Conservation (phyloP, 2,113 vertebrate species). For the Dromaius novaehollandiae region DNA sequence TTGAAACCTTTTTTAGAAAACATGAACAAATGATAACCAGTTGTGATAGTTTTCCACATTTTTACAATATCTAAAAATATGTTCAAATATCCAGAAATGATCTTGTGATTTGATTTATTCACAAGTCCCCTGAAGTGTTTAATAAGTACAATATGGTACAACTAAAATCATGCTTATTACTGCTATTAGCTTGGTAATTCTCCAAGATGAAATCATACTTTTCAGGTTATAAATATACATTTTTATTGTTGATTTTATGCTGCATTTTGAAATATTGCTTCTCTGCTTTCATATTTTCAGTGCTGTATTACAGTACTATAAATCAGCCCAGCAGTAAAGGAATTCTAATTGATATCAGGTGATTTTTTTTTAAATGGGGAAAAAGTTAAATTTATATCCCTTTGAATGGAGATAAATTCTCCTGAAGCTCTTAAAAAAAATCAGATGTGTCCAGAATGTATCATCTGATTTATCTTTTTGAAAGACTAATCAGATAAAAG, state of each 20-base stretch:
- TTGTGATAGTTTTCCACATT: constrained; percentile 81
- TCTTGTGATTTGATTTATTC: constrained; percentile 85
- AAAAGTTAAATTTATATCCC: constrained; percentile 70
- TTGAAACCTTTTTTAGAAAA: constrained; percentile 77
- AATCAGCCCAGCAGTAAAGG: constrained; percentile 80
- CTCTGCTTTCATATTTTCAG: constrained; percentile 87
- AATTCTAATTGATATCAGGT: constrained; percentile 88
- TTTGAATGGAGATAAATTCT: constrained; percentile 67
- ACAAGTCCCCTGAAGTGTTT: constrained; percentile 83
- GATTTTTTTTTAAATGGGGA: constrained; percentile 69
- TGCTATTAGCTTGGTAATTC: constrained; percentile 85
- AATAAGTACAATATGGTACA: constrained; percentile 86
- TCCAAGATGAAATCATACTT: constrained; percentile 90
- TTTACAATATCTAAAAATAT: constrained; percentile 83
- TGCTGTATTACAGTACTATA: constrained; percentile 82
- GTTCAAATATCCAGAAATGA: constrained; percentile 81
- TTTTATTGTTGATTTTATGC: constrained; percentile 89
- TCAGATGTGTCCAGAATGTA: constrained; percentile 46
- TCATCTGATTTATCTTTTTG: constrained; percentile 68
- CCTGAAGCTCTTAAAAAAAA: constrained; percentile 43
- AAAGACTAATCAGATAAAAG: constrained; percentile 65
- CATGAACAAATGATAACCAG: constrained; percentile 81
- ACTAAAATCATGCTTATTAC: constrained; percentile 85
- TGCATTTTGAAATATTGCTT: constrained; percentile 87
- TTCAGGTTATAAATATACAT: constrained; percentile 88